Evolutionary conservation across 2,888 invertebrate genomes (phyloP).

Genomic region (Noctua comes): DNA sequence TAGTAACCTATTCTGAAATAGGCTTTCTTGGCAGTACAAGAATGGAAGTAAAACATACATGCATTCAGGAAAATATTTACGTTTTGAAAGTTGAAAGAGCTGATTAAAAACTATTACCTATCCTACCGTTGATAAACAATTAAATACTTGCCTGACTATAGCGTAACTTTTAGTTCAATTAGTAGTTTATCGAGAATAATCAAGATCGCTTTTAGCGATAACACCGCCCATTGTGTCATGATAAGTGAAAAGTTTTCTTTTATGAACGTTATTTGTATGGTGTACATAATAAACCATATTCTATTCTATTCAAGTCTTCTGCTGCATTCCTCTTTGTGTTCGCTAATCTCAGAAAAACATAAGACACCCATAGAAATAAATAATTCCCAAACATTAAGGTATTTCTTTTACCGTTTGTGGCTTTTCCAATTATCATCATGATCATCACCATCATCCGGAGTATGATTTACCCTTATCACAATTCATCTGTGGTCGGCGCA

Average conservation of each 20-base stretch:
- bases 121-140: not conserved
- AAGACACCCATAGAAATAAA: not conserved
- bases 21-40: not conserved
- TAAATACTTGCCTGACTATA: not conserved
- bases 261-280: too few relatives aligned
- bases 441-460: not conserved
- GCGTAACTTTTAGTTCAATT: not conserved
- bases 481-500: not conserved
- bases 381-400: not conserved
- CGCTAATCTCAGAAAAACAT: not conserved
- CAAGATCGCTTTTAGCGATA: not conserved
- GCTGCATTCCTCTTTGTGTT: not conserved
- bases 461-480: not conserved
- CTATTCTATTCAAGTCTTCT: not conserved
- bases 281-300: not conserved
- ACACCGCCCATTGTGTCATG: not conserved
- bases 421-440: not conserved
- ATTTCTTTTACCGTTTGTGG: not conserved
- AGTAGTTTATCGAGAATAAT: not conserved
- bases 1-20: not conserved
- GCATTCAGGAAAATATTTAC: slow-evolving; percentile 5
- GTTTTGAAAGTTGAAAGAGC: not conserved
- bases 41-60: slow-evolving; percentile 6
- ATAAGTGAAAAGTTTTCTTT: not conserved
- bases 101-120: slow-evolving; percentile 8